Evolutionary conservation across 1,140 invertebrate species (phyloP).

Genomic region (Hydropsyche tenuis): DNA sequence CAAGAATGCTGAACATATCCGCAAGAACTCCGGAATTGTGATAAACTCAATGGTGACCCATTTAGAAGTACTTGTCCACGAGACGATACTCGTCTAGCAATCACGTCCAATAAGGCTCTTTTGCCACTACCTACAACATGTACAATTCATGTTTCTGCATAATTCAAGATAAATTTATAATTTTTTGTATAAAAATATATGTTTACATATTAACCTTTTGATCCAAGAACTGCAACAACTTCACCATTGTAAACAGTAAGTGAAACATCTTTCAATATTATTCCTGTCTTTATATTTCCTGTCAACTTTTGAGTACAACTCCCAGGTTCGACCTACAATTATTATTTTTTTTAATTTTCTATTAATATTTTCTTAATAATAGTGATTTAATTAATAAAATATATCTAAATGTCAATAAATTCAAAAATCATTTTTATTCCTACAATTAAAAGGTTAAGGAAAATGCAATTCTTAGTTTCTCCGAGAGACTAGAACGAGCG

Average conservation of each 20-base stretch:
- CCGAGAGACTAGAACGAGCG: background rate
- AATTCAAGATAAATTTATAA: background rate
- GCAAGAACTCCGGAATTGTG: slow-evolving; percentile 83
- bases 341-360: too few species aligned
- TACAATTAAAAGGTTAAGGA: too few species aligned
- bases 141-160: background rate
- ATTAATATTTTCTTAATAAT: too few species aligned
- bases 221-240: slow-evolving; percentile 89
- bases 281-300: slow-evolving; percentile 78
- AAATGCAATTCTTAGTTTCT: too few species aligned
- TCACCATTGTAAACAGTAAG: slow-evolving; percentile 89
- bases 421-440: too few species aligned
- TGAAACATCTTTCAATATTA: slow-evolving; percentile 90
- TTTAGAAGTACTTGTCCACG: slow-evolving; percentile 87
- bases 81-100: slow-evolving; percentile 79
- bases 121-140: slow-evolving; percentile 81
- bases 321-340: slow-evolving; percentile 75
- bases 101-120: slow-evolving; percentile 87
- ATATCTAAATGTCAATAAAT: slow-evolving; percentile 8
- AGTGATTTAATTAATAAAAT: background rate
- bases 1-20: slow-evolving; percentile 85
- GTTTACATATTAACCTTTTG: slow-evolving; percentile 71
- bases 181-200: background rate
- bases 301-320: slow-evolving; percentile 79
- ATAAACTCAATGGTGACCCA: slow-evolving; percentile 78